Percentiles rank a stretch among this genome's conserved stretches.
These are phyloP conservation scores for Drosophila ohnishii DNA, from an alignment of 1,140 invertebrate genomes.

Conservation along the genomic window DNA sequence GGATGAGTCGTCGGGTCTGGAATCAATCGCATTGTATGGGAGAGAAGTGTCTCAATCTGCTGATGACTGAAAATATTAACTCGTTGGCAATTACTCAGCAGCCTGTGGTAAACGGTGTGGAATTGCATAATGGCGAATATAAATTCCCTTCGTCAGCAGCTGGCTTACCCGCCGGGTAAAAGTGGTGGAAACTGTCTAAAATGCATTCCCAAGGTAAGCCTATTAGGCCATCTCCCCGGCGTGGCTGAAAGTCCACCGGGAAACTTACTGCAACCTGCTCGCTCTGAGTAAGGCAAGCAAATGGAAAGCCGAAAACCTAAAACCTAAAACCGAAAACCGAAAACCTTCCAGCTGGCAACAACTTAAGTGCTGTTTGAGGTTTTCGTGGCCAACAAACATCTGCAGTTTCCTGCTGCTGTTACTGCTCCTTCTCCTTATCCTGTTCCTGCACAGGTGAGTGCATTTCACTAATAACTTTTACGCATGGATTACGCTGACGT, in stretches of 20 bases:
- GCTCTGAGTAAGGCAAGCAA: constrained; percentile 35
- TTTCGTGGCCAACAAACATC: constrained; percentile 63
- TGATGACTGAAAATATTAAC: constrained; percentile 29
- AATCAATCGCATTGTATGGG: constrained; percentile 11
- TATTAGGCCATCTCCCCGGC: constrained; percentile 32
- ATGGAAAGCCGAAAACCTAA: constrained; percentile 6
- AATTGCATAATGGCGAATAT: constrained; percentile 29
- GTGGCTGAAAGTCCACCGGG: constrained; percentile 19
- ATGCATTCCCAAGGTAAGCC: constrained; percentile 47
- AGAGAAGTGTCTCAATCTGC: neutral
- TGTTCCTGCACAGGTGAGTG: constrained; percentile 43
- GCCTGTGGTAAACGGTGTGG: constrained; percentile 14
- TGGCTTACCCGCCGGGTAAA: neutral
- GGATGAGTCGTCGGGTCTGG: neutral
- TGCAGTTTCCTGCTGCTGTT: neutral
- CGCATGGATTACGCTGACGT: constrained; percentile 67
- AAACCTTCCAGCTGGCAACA: constrained; percentile 65
- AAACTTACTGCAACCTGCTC: constrained; percentile 16
- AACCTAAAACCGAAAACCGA: constrained; percentile 41
- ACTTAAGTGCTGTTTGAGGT: constrained; percentile 79
- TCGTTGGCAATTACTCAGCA: constrained; percentile 11
- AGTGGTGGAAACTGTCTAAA: constrained; percentile 46
- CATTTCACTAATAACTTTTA: constrained; percentile 79
- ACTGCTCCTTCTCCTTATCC: neutral
- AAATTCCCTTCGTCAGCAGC: constrained; percentile 36